These are phyloP conservation scores for Tautogolabrus adspersus DNA, from an alignment of 2,113 vertebrate genomes.

Conservation along the genomic window DNA sequence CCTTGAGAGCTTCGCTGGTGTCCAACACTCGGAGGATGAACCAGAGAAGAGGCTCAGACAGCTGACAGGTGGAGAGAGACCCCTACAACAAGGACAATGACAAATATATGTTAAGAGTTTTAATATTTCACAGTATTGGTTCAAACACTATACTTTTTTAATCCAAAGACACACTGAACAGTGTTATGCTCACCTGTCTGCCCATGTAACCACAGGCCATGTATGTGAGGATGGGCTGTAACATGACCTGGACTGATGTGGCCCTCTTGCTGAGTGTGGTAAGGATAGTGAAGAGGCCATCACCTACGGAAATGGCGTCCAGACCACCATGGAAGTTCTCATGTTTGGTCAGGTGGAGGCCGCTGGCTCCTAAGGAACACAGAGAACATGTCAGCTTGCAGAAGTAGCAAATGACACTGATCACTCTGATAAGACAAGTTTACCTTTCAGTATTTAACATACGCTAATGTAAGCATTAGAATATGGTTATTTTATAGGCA, in stretches of 20 bases:
- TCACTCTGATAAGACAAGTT: too few relatives aligned
- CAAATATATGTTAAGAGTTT: background rate
- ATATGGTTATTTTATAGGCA: too few relatives aligned
- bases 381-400: background rate
- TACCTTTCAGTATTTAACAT: too few relatives aligned
- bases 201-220: slow-evolving; percentile 99
- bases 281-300: slow-evolving; percentile 97
- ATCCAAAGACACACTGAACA: background rate
- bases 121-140: background rate
- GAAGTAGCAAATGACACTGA: background rate
- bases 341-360: slow-evolving; percentile 97
- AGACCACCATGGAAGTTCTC: slow-evolving; percentile 98
- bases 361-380: slow-evolving; percentile 90
- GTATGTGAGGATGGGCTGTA: slow-evolving; percentile 98
- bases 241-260: slow-evolving; percentile 96
- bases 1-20: slow-evolving; percentile 97
- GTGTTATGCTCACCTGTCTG: slow-evolving; percentile 87
- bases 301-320: slow-evolving; percentile 98
- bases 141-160: background rate
- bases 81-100: slow-evolving; percentile 81
- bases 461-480: too few relatives aligned
- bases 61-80: slow-evolving; percentile 97
- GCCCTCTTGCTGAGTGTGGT: slow-evolving; percentile 98
- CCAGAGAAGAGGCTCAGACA: slow-evolving; percentile 97
- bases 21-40: slow-evolving; percentile 98